Conservation (phyloP, 2,888 invertebrate genomes). For the Eupithecia exiguata region DNA sequence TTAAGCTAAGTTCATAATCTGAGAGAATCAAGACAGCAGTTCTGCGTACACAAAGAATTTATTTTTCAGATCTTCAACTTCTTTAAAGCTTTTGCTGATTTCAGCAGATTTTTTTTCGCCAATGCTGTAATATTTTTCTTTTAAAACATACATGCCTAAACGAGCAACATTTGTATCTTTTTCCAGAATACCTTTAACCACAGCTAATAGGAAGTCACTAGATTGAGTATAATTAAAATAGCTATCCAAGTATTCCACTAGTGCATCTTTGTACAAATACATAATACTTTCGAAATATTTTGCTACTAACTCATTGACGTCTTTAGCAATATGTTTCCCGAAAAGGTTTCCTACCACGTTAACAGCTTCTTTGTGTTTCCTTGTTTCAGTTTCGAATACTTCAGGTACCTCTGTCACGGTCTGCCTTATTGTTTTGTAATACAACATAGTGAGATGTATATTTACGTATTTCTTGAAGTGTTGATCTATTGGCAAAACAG, state of each 20-base stretch:
- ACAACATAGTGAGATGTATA: constrained; percentile 63
- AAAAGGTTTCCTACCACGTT: constrained; percentile 57
- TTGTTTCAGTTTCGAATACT: constrained; percentile 49
- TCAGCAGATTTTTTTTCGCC: constrained; percentile 6
- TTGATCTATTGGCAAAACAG: constrained; percentile 54
- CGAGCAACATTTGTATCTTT: constrained; percentile 14
- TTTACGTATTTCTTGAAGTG: constrained; percentile 53
- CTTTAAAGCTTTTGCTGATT: constrained; percentile 6
- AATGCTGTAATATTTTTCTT: constrained; percentile 18
- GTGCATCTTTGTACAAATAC: constrained; percentile 21
- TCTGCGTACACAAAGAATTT: constrained; percentile 18
- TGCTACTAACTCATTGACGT: constrained; percentile 22
- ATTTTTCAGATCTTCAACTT: constrained; percentile 1
- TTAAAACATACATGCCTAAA: constrained; percentile 29
- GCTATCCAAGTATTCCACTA: constrained; percentile 18
- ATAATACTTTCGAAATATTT: constrained; percentile 32
- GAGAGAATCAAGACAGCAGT: neutral
- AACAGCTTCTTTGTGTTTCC: constrained; percentile 49
- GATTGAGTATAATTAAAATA: constrained; percentile 27
- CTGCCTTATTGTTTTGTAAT: constrained; percentile 58
- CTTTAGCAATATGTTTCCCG: constrained; percentile 49
- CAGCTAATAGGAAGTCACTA: constrained; percentile 21
- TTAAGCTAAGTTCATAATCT: neutral
- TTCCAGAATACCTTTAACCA: constrained; percentile 30
- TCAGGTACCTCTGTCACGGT: constrained; percentile 8